phyloP scores from a whole-genome alignment of 2,888 invertebrate genomes.

The Apotomis betuletana region DNA sequence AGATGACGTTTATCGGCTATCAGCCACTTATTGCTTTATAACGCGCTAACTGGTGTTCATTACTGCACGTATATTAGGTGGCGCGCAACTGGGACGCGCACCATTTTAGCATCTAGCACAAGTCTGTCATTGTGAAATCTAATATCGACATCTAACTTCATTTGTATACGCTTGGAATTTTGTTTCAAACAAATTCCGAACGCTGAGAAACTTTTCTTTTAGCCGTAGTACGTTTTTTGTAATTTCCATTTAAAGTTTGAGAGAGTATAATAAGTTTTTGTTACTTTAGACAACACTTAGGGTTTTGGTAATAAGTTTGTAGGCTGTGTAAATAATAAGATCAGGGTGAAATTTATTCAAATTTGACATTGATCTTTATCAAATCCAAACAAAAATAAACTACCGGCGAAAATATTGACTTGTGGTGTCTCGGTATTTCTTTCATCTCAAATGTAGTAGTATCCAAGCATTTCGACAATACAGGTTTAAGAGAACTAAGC shows the following conservation, averaged over 20 bases:
- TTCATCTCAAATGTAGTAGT: not conserved
- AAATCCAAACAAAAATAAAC: no score
- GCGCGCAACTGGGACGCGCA: conserved; percentile 51
- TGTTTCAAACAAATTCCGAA: conserved; percentile 21
- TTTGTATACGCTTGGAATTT: conserved; percentile 18
- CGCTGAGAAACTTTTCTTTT: conserved; percentile 23
- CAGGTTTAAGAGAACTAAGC: not conserved
- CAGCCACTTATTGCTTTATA: conserved; percentile 33
- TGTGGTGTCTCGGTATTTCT: no score
- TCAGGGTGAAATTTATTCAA: not conserved
- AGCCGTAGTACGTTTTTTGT: not conserved
- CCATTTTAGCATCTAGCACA: conserved; percentile 51
- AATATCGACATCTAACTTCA: conserved; percentile 37
- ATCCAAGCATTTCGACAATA: not conserved
- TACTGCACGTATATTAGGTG: conserved; percentile 43
- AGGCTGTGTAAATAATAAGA: not conserved
- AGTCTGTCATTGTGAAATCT: conserved; percentile 35
- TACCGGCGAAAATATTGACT: no score
- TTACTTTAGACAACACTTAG: not conserved
- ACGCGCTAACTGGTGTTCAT: conserved; percentile 45
- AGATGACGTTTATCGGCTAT: conserved; percentile 29
- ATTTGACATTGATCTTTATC: no score
- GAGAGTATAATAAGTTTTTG: conserved; percentile 1
- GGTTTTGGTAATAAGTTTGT: not conserved
- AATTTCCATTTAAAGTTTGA: not conserved